phyloP scores from a whole-genome alignment of 2,797 vertebrate species.

The Aplochiton taeniatus region DNA sequence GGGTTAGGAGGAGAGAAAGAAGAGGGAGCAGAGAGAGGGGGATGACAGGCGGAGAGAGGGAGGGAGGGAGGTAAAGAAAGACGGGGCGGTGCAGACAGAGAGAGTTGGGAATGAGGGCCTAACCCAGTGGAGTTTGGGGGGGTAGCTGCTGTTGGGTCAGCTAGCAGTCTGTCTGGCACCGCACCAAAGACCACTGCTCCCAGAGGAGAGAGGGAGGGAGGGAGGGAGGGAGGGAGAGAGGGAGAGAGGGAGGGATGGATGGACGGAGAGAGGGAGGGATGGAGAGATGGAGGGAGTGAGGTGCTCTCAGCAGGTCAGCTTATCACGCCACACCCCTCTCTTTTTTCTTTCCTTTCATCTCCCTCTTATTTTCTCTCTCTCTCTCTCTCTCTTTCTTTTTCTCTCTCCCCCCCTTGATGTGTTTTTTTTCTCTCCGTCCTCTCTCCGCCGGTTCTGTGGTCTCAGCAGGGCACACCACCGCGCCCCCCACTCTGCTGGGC shows the following conservation, averaged over 20 bases:
- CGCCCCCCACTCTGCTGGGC: conserved; percentile 17
- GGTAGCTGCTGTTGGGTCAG: no score
- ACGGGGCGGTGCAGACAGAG: background rate
- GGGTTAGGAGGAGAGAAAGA: conserved; percentile 16
- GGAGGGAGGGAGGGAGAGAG: background rate
- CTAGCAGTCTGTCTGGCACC: conserved; percentile 6
- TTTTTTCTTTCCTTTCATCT: background rate
- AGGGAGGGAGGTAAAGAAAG: background rate
- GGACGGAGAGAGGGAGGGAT: conserved; percentile 3
- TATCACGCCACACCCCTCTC: conserved; percentile 13
- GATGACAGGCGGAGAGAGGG: conserved; percentile 11
- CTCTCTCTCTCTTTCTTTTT: background rate
- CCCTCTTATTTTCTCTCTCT: conserved; percentile 11
- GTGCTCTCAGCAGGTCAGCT: conserved; percentile 23
- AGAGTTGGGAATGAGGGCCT: no score
- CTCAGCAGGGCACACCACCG: conserved; percentile 23
- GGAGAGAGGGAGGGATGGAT: conserved; percentile 11
- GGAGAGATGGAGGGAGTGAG: conserved; percentile 22
- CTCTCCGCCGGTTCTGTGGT: conserved; percentile 37
- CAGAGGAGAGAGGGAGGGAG: conserved; percentile 12
- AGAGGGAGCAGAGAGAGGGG: conserved; percentile 1
- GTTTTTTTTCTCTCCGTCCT: conserved; percentile 7
- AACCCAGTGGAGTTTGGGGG: no score
- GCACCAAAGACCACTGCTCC: background rate
- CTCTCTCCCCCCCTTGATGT: background rate